Percentiles rank a stretch among this genome's conserved stretches.
These are phyloP conservation scores for Eospalax fontanierii DNA, from an alignment of 2,797 vertebrate species.

Conservation along the genomic window DNA sequence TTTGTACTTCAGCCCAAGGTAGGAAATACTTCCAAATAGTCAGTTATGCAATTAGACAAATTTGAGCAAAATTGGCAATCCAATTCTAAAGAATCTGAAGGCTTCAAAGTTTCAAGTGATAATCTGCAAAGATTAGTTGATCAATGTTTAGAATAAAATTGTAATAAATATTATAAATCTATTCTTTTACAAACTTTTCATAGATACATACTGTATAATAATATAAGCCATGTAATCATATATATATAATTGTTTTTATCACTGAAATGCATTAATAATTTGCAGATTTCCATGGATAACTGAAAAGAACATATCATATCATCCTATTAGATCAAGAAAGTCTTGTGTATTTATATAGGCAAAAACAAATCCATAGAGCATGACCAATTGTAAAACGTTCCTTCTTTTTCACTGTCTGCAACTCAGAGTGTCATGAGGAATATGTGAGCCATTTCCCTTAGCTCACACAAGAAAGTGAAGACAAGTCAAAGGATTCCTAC, in stretches of 20 bases:
- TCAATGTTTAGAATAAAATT: slow-evolving; percentile 44
- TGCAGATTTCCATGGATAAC: neutral
- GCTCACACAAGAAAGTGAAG: neutral
- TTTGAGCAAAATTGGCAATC: slow-evolving; percentile 32
- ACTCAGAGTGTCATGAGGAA: slow-evolving; percentile 7
- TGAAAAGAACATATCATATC: slow-evolving; percentile 10
- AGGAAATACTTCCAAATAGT: slow-evolving; percentile 74
- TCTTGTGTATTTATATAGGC: neutral
- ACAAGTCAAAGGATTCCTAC: neutral
- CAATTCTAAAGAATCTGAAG: neutral
- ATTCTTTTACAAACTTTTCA: slow-evolving; percentile 53
- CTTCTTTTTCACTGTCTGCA: slow-evolving; percentile 26
- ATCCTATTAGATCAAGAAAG: slow-evolving; percentile 48
- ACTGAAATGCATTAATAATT: slow-evolving; percentile 11
- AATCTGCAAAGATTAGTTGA: slow-evolving; percentile 6
- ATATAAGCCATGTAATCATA: neutral
- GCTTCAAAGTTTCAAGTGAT: neutral
- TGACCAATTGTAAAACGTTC: slow-evolving; percentile 7
- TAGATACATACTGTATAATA: neutral
- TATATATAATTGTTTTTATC: neutral
- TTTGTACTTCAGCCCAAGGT: slow-evolving; percentile 97
- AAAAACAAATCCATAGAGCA: slow-evolving; percentile 35
- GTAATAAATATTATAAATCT: neutral
- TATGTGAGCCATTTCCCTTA: neutral
- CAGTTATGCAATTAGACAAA: neutral